These are phyloP conservation scores for Aspidiotus rigidus DNA, from an alignment of 2,888 invertebrate genomes.

Conservation along the genomic window DNA sequence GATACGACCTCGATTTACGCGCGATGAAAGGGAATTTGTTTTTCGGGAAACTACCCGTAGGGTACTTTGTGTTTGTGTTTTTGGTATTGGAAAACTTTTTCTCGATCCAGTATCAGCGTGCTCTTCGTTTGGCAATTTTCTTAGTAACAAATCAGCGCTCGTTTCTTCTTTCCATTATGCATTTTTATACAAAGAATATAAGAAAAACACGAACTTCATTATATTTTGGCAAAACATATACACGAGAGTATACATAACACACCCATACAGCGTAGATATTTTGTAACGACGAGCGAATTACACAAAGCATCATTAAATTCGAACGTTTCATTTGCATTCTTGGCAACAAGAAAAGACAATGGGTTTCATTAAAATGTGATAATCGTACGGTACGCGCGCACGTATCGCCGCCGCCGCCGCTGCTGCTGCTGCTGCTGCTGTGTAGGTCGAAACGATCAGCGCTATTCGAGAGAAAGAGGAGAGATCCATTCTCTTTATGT, in stretches of 20 bases:
- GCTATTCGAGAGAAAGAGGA: conserved; percentile 12
- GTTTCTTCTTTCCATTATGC: background rate
- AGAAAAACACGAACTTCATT: conserved; percentile 18
- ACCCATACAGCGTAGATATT: conserved; percentile 9
- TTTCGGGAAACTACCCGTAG: no score
- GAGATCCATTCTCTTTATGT: conserved; percentile 27
- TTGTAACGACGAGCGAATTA: conserved; percentile 26
- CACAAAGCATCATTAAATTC: conserved; percentile 30
- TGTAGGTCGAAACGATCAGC: background rate
- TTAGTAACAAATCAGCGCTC: no score
- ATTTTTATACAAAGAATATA: background rate
- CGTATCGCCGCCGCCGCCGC: background rate
- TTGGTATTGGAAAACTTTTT: no score
- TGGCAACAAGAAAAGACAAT: conserved; percentile 27
- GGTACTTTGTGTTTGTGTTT: no score
- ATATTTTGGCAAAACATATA: conserved; percentile 24
- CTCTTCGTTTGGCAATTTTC: no score
- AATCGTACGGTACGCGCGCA: conserved; percentile 10
- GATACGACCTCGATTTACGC: no score
- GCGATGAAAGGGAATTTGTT: no score
- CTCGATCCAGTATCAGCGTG: no score
- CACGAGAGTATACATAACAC: background rate
- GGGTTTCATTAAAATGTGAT: conserved; percentile 29
- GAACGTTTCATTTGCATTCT: conserved; percentile 33
- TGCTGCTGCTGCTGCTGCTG: no score